Percentiles rank a stretch among this genome's conserved stretches.
phyloP scores from a whole-genome alignment of 1,140 invertebrate species.

The Bombyx mandarina region DNA sequence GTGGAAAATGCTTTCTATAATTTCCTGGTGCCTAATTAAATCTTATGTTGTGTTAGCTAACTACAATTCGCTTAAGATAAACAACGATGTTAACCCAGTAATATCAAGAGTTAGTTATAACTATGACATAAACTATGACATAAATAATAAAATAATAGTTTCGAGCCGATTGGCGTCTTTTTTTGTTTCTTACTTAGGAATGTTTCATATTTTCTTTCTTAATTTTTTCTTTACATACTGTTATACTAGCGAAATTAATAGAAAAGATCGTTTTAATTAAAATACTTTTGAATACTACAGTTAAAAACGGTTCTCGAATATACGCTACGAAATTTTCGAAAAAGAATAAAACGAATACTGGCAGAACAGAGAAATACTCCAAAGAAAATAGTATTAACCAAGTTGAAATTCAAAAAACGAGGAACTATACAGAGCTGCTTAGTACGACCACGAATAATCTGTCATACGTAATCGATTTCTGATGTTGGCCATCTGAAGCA shows the following conservation, averaged over 20 bases:
- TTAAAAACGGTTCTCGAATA: not conserved
- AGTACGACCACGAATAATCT: conserved; percentile 4
- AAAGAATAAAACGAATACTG: conserved; percentile 23
- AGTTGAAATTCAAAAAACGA: conserved; percentile 16
- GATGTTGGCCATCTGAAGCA: conserved; percentile 47
- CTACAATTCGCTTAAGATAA: too few species aligned
- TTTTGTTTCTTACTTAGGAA: conserved; percentile 25
- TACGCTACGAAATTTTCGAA: not conserved
- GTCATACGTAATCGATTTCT: conserved; percentile 51
- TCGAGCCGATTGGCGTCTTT: conserved; percentile 25
- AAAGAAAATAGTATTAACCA: not conserved
- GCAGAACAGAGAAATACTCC: conserved; percentile 14
- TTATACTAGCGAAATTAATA: not conserved
- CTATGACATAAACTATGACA: too few species aligned
- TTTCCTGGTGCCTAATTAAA: too few species aligned
- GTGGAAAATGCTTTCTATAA: too few species aligned
- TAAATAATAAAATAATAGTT: not conserved
- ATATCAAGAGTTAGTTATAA: too few species aligned
- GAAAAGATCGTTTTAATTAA: not conserved
- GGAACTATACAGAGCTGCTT: conserved; percentile 10
- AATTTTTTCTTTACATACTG: not conserved
- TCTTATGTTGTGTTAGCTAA: too few species aligned
- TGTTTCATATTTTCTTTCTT: conserved; percentile 21
- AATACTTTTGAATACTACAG: not conserved
- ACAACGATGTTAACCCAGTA: too few species aligned